phyloP scores from a whole-genome alignment of 2,797 vertebrate genomes.

The Microctenopoma steveboyesi region DNA sequence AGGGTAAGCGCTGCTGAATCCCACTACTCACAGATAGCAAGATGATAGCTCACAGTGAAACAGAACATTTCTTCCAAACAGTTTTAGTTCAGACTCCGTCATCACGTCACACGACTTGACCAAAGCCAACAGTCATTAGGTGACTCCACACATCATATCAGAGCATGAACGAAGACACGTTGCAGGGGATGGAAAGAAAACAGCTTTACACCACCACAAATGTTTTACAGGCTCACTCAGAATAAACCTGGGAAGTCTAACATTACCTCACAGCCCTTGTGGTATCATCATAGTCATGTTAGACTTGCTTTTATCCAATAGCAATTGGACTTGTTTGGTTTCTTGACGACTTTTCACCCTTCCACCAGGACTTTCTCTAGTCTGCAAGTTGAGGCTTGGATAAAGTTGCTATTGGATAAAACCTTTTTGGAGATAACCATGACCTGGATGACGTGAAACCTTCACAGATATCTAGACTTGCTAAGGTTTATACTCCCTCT shows the following conservation, averaged over 20 bases:
- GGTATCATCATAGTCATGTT: no score
- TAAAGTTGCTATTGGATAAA: no score
- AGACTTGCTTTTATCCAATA: background rate
- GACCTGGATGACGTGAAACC: no score
- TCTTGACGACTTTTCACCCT: no score
- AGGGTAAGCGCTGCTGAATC: background rate
- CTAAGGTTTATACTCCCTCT: background rate
- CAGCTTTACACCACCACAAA: no score
- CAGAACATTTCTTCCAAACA: background rate
- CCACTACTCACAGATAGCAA: background rate
- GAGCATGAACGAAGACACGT: no score
- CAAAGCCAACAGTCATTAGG: background rate
- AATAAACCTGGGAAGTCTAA: no score
- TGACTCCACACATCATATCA: background rate
- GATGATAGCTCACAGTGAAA: background rate
- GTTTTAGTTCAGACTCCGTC: background rate
- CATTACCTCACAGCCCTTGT: background rate
- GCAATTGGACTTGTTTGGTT: no score
- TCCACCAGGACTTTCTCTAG: no score
- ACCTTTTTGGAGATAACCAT: no score
- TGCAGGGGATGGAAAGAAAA: background rate
- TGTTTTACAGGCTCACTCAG: no score
- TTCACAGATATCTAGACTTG: background rate
- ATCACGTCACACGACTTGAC: background rate
- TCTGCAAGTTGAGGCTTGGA: no score